Conservation (phyloP, 2,113 vertebrate genomes). For the Paralichthys olivaceus region DNA sequence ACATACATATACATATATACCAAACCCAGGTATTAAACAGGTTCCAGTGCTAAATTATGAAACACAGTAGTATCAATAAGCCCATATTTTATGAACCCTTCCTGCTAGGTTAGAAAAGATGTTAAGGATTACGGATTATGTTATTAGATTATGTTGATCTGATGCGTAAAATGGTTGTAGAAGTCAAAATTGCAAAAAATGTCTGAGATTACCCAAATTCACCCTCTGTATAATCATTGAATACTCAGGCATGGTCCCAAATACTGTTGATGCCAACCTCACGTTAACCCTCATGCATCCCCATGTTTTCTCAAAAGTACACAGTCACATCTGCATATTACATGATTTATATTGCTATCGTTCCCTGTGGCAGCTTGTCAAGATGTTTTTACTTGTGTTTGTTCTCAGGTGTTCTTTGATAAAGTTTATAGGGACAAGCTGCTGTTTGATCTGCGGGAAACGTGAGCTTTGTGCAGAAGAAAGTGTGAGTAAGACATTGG, state of each 20-base stretch:
- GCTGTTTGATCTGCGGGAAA: slow-evolving; percentile 62
- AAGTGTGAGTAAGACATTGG: slow-evolving; percentile 30
- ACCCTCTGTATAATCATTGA: not conserved
- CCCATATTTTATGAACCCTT: too few species aligned
- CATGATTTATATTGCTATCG: slow-evolving; percentile 22
- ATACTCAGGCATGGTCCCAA: not conserved
- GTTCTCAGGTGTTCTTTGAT: slow-evolving; percentile 60
- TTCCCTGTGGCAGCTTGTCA: slow-evolving; percentile 40
- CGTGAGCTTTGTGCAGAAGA: slow-evolving; percentile 42
- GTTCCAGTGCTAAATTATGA: too few species aligned
- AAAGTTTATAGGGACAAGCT: slow-evolving; percentile 50
- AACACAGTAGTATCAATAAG: too few species aligned
- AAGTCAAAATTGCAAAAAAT: too few species aligned
- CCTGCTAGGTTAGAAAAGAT: too few species aligned
- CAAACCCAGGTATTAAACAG: too few species aligned
- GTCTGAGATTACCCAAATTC: too few species aligned
- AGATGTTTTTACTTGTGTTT: slow-evolving; percentile 8
- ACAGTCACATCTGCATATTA: slow-evolving; percentile 14
- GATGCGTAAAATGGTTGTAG: too few species aligned
- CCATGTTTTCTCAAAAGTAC: not conserved
- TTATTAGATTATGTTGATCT: too few species aligned
- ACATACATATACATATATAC: too few species aligned
- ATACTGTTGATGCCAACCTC: not conserved
- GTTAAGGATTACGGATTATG: too few species aligned
- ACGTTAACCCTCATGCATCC: not conserved